Base-by-base conservation (phyloP, 2,113 vertebrate genomes). In the Prietella phreatophila region DNA sequence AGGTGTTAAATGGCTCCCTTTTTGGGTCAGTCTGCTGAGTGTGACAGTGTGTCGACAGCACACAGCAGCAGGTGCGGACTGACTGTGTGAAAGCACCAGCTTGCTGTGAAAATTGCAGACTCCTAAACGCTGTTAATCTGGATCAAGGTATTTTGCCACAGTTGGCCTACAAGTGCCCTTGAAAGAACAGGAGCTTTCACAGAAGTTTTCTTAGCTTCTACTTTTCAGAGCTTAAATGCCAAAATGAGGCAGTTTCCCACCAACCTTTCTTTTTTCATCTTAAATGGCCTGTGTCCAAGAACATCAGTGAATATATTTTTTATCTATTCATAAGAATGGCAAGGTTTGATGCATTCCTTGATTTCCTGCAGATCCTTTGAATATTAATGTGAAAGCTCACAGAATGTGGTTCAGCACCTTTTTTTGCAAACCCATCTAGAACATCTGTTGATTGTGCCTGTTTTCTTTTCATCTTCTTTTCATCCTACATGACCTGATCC, bases 21-120 rank as follows among this genome's bases (percentile, higher is more conserved):
- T 91, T 90, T 85, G 87, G 89, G 89, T 88, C 89, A 87, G 61
- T 65, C 63, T 85, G 85, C 36, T 88, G 82, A 87, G 73, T 67
- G 56, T 85, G 87, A 88, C 85, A 82, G 69, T 27, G 75, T 78
- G 71, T 50, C 47, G 61, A 84, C 25, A 69, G 69, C 33, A 33
- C 50, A 79, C 86, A 81, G 82, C 89, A 69, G 56, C 89, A 81
- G 83, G 86, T 63, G 15, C 60, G 33, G 67, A n/a, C 75, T 55
- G 81, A 75, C 75, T 69, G 83, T 55, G 71, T 75, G 63, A 90
- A 84, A 79, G 56, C n/a, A 61, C 86, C 79, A 42, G 56, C 76
- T 80, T 27, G 75, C 85, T 39, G 58, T 87, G 67, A 83, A 84
- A 33, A 73, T 75, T 73, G 17, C 84, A 22, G 65, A 58, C 80